phyloP scores from a whole-genome alignment of 2,888 invertebrate species.

The Eurois occulta region DNA sequence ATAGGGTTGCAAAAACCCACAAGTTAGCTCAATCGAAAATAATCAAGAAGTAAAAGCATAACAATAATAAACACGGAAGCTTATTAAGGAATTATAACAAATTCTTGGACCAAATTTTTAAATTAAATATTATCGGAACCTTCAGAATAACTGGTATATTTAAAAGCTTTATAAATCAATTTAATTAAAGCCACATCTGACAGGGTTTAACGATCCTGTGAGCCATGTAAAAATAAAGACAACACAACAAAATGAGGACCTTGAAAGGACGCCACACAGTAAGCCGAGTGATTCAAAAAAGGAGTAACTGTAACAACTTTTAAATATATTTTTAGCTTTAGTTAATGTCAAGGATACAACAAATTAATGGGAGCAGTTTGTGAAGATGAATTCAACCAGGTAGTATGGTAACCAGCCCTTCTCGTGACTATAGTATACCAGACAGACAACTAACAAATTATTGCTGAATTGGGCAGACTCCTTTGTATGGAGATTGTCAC shows the following conservation, averaged over 20 bases:
- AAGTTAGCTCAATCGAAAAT: too few species aligned
- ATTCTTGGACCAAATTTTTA: too few species aligned
- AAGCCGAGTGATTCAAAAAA: conserved; percentile 21
- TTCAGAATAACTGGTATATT: too few species aligned
- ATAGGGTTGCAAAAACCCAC: too few species aligned
- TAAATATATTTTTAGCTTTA: conserved; percentile 21
- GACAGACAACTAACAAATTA: not conserved
- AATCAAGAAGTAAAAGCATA: too few species aligned
- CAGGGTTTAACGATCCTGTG: conserved; percentile 7
- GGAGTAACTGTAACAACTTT: conserved; percentile 38
- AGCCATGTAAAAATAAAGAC: not conserved
- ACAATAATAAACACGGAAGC: too few species aligned
- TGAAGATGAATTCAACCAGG: conserved; percentile 17
- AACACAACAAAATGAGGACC: not conserved
- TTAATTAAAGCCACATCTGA: not conserved
- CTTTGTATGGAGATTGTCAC: not conserved
- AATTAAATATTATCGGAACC: too few species aligned
- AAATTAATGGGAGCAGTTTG: conserved; percentile 8
- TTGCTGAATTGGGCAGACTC: too few species aligned
- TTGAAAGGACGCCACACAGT: conserved; percentile 21
- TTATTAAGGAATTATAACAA: too few species aligned
- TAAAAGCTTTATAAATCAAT: not conserved
- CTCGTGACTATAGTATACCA: not conserved
- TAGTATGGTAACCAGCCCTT: not conserved
- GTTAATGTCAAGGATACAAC: conserved; percentile 44